Conservation (phyloP, 2,797 vertebrate genomes). For the Leptatherina wallacei region DNA sequence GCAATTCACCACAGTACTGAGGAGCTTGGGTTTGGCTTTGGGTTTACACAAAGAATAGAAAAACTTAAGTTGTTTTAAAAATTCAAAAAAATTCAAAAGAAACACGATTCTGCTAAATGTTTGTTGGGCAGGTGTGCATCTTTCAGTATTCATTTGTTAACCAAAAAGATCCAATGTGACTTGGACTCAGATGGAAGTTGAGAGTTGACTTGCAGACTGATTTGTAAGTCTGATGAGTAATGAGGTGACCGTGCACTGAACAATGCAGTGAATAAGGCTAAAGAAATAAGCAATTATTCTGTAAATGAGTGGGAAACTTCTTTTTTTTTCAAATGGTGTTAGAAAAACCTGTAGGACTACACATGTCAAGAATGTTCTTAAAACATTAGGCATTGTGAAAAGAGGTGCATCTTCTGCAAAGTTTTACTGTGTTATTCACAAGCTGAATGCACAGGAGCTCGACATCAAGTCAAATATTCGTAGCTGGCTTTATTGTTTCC, state of each 20-base stretch:
- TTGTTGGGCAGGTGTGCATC: too few species aligned
- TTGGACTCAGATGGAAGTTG: background rate
- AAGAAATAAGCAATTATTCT: background rate
- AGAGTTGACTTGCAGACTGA: background rate
- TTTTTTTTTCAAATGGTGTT: background rate
- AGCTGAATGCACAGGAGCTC: too few species aligned
- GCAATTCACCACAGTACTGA: background rate
- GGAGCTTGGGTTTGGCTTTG: background rate
- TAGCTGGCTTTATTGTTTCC: background rate
- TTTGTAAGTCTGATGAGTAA: background rate
- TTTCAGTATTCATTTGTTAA: too few species aligned
- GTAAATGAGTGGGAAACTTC: fast-evolving
- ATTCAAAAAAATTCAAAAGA: background rate
- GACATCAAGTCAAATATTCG: background rate
- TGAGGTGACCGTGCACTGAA: background rate
- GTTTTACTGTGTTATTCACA: too few species aligned
- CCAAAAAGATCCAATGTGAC: background rate
- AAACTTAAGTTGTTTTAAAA: background rate
- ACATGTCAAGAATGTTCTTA: too few species aligned
- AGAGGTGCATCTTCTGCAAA: too few species aligned
- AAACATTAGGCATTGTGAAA: too few species aligned
- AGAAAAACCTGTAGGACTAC: background rate
- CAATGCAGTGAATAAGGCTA: background rate
- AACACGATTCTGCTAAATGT: background rate
- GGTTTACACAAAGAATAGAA: background rate